These are phyloP conservation scores for Cerastis leucographa DNA, from an alignment of 2,888 invertebrate species.

Conservation along the genomic window DNA sequence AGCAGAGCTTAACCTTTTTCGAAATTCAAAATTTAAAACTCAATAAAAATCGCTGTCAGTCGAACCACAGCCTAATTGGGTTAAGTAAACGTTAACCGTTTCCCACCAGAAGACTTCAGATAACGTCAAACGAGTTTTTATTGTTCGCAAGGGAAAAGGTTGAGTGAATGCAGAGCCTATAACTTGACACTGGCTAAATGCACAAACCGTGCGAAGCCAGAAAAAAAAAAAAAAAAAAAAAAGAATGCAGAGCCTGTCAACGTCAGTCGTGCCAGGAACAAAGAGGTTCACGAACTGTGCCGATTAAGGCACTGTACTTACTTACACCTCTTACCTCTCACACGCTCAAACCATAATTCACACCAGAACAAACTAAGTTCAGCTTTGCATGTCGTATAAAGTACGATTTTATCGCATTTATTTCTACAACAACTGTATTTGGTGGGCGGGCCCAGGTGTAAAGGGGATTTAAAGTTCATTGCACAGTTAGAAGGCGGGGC, in stretches of 20 bases:
- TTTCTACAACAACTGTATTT: constrained; percentile 86
- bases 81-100: constrained; percentile 64
- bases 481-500: constrained; percentile 86
- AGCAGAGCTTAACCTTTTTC: not conserved
- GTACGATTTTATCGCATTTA: constrained; percentile 84
- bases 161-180: constrained; percentile 50
- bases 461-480: constrained; percentile 89
- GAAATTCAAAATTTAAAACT: not conserved
- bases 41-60: constrained; percentile 42
- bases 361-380: constrained; percentile 74
- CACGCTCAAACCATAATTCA: constrained; percentile 74
- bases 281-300: constrained; percentile 48
- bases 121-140: constrained; percentile 57
- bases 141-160: constrained; percentile 53
- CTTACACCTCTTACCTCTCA: too few relatives aligned
- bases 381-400: constrained; percentile 83
- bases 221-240: too few relatives aligned
- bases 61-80: constrained; percentile 59
- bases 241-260: too few relatives aligned
- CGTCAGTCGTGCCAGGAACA: too few relatives aligned
- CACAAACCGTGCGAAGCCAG: too few relatives aligned
- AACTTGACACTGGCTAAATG: too few relatives aligned
- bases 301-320: constrained; percentile 61
- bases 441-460: constrained; percentile 86
- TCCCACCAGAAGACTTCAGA: constrained; percentile 49